Evolutionary conservation across 2,888 invertebrate genomes (phyloP).

Genomic region (Pyrrhosoma nymphula): DNA sequence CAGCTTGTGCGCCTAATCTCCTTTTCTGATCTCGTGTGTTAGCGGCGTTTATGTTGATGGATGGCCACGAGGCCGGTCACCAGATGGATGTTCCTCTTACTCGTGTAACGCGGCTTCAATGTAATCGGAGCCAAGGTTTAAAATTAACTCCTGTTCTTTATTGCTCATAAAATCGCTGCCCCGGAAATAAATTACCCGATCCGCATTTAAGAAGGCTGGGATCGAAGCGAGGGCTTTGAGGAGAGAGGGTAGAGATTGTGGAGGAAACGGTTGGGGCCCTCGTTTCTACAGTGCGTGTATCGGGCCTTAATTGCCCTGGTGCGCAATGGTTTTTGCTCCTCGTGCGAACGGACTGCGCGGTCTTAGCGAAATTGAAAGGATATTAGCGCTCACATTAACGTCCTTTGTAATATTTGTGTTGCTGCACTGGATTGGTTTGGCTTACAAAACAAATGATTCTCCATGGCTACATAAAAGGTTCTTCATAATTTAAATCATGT

Average conservation of each 20-base stretch:
- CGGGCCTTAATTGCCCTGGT: neutral
- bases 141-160: conserved; percentile 4
- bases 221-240: neutral
- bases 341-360: neutral
- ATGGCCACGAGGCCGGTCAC: conserved; percentile 1
- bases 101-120: neutral
- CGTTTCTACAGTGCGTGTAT: neutral
- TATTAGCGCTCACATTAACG: neutral
- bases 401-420: neutral
- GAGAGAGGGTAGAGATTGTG: neutral
- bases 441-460: neutral
- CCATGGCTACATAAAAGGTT: neutral
- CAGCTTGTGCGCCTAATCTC: neutral
- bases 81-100: neutral
- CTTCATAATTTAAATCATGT: neutral
- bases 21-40: neutral
- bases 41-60: conserved; percentile 20
- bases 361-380: neutral
- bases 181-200: neutral
- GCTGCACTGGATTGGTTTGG: neutral
- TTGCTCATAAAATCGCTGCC: neutral
- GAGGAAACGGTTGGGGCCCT: neutral
- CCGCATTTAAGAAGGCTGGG: neutral
- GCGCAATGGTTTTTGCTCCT: neutral
- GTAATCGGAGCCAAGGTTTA: conserved; percentile 24